Conservation (phyloP, 2,797 vertebrate genomes). For the Eospalax fontanierii region DNA sequence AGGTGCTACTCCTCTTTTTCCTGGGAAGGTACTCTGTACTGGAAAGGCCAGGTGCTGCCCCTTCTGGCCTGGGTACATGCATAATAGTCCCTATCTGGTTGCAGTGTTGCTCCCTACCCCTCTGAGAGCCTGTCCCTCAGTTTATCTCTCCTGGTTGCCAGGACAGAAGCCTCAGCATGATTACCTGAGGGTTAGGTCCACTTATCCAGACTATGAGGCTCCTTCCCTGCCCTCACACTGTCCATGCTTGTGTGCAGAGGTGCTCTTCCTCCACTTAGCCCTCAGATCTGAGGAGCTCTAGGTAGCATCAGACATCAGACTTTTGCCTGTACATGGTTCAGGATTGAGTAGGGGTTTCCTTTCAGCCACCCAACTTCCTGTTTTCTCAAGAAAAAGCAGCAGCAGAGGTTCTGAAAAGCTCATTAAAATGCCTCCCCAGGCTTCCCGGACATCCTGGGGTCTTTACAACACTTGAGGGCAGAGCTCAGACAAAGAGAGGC, state of each 20-base stretch:
- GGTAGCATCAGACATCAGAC: not conserved
- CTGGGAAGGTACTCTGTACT: no score
- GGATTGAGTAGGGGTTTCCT: slow-evolving; percentile 56
- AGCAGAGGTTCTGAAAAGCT: slow-evolving; percentile 71
- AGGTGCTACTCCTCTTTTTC: not conserved
- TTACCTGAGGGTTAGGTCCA: not conserved
- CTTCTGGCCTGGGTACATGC: not conserved
- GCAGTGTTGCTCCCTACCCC: not conserved
- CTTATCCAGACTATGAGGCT: not conserved
- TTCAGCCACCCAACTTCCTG: slow-evolving; percentile 68
- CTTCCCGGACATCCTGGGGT: slow-evolving; percentile 67
- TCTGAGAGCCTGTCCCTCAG: not conserved
- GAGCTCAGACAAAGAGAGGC: slow-evolving; percentile 72
- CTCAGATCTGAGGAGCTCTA: not conserved
- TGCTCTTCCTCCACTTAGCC: no score
- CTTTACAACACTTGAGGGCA: not conserved
- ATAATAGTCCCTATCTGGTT: not conserved
- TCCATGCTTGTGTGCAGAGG: not conserved
- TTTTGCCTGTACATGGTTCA: not conserved
- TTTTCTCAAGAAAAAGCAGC: slow-evolving; percentile 75
- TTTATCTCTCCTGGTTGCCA: not conserved
- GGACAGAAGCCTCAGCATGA: not conserved
- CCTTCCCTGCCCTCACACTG: no score
- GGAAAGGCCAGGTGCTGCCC: not conserved
- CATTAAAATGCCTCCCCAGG: slow-evolving; percentile 71